A percentile compares a stretch with the other conserved stretches of the same genome.
phyloP scores from a whole-genome alignment of 2,113 vertebrate species.

The Leptodactylus fuscus region DNA sequence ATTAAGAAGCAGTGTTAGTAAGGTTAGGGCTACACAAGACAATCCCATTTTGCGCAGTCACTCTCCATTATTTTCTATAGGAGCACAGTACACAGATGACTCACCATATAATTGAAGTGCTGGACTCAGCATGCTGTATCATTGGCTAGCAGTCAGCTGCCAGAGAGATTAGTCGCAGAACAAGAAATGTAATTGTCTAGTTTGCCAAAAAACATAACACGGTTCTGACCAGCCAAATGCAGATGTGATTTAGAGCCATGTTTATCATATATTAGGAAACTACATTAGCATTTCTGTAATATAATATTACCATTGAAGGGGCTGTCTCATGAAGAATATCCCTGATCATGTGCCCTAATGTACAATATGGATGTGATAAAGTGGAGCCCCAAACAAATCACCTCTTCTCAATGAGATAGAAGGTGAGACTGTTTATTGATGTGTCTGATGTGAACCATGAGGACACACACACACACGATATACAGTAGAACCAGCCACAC shows the following conservation, averaged over 20 bases:
- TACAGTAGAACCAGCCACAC: too few species aligned
- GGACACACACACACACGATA: too few species aligned
- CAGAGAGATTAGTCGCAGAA: slow-evolving; percentile 5
- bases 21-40: not conserved
- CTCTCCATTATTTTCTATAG: not conserved
- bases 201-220: not conserved
- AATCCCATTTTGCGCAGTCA: too few species aligned
- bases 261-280: not conserved
- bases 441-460: too few species aligned
- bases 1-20: too few species aligned
- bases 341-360: not conserved
- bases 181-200: not conserved
- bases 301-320: not conserved
- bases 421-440: too few species aligned
- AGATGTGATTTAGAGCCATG: not conserved
- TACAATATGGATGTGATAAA: not conserved
- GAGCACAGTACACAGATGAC: not conserved
- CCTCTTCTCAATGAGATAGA: not conserved
- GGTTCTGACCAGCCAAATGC: not conserved
- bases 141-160: not conserved
- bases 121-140: not conserved
- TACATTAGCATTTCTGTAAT: not conserved
- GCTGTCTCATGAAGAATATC: not conserved
- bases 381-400: not conserved
- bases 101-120: slow-evolving; percentile 8